Evolutionary conservation across 2,888 invertebrate species (phyloP), one percentile per base, ranked within the genome.

Genomic region (Xestoiulus laeticollis): DNA sequence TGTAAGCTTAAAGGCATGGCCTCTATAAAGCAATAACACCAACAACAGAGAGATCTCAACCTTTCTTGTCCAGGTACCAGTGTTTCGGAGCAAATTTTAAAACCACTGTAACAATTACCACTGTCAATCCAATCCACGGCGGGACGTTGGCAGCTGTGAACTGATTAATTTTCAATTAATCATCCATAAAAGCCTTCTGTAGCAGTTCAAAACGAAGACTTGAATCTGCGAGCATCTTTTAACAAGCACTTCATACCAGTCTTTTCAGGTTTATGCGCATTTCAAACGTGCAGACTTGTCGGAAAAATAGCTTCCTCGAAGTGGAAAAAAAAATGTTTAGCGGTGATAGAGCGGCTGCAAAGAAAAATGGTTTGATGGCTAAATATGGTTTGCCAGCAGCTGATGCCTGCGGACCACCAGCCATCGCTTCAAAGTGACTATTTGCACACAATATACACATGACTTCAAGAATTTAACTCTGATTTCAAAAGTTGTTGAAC

Each of bases 401-500:
- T 59, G n/a, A 6, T 22, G 22, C 59, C n/a, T 22, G n/a, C 22
- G n/a, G 22, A n/a, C 59, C 59, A 59, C 59, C 59, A 22, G 59
- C 22, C 59, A 59, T 59, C n/a, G 59, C 59, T 59, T 59, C 10
- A 59, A 59, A 59, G 59, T 59, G 59, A 59, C 59, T 59, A 59
- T 59, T 59, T 59, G 59, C 59, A 59, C 59, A 59, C 59, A 22
- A 59, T 8, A 59, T n/a, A 59, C 59, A 59, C 59, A 59, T 22
- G 22, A 59, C 59, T 68, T 87, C 87, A 87, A 78, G 83, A 87
- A 44, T 87, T 87, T 22, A 32, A 30, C 12, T 38, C 78, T 19
- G 83, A 83, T 26, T 83, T 83, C 22, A 87, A 83, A 38, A 87
- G 82, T 83, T 83, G 87, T 43, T 83, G 87, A n/a, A 87, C 83